Conservation (phyloP, 2,888 invertebrate genomes). For the Mycalesis mineus region DNA sequence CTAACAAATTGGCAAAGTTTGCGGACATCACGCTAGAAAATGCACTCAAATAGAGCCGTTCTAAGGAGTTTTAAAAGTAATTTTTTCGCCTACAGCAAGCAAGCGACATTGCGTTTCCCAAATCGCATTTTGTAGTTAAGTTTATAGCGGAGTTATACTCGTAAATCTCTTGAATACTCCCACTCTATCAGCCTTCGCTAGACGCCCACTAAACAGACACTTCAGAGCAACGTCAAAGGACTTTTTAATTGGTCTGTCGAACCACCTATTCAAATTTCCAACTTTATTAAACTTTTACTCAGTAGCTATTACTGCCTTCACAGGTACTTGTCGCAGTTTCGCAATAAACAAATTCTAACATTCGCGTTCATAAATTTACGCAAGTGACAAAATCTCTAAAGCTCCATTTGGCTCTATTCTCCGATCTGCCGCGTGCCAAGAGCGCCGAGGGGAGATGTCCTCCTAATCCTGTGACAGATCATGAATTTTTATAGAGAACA, state of each 20-base stretch:
- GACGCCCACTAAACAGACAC: slow-evolving; percentile 51
- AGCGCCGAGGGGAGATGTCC: slow-evolving; percentile 12
- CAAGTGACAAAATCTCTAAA: slow-evolving; percentile 11
- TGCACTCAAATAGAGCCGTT: slow-evolving; percentile 43
- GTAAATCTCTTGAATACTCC: slow-evolving; percentile 63
- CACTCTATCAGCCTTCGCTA: slow-evolving; percentile 56
- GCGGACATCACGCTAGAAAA: slow-evolving; percentile 18
- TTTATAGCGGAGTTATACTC: slow-evolving; percentile 62
- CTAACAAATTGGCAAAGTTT: slow-evolving; percentile 26
- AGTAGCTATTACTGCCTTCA: neutral
- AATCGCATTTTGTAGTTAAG: slow-evolving; percentile 62
- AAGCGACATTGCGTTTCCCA: slow-evolving; percentile 60
- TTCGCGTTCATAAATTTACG: slow-evolving; percentile 10
- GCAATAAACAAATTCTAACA: neutral
- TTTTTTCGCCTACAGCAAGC: slow-evolving; percentile 34
- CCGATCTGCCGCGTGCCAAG: slow-evolving; percentile 13
- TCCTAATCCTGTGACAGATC: slow-evolving; percentile 15
- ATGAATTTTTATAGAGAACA: slow-evolving; percentile 15
- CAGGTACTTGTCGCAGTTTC: neutral
- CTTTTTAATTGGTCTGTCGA: slow-evolving; percentile 58
- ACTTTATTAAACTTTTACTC: slow-evolving; percentile 16
- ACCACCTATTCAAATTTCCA: slow-evolving; percentile 42
- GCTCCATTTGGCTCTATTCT: slow-evolving; percentile 16
- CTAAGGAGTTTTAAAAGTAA: slow-evolving; percentile 42
- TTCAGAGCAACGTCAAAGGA: slow-evolving; percentile 55